These are phyloP conservation scores for Tapirus indicus DNA, from an alignment of 2,797 vertebrate genomes.

Conservation along the genomic window DNA sequence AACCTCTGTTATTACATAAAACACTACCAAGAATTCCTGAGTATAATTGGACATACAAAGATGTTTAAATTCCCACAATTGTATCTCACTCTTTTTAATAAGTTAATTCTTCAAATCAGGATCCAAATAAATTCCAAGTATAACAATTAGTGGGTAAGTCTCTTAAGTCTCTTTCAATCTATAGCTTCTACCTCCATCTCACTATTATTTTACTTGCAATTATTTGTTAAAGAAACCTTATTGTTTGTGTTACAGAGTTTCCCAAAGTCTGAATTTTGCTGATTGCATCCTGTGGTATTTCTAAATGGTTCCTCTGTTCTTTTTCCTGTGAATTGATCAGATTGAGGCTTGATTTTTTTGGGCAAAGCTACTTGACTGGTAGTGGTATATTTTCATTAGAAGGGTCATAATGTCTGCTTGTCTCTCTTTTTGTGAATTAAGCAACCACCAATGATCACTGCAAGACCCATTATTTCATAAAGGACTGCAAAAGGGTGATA, in stretches of 20 bases:
- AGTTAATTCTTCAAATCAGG: not conserved
- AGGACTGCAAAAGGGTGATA: not conserved
- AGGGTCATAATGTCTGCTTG: not conserved
- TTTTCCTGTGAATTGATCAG: not conserved
- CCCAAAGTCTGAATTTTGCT: not conserved
- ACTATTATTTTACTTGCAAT: not conserved
- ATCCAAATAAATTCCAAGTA: not conserved
- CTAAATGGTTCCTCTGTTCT: not conserved
- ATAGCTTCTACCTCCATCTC: not conserved
- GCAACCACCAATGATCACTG: not conserved
- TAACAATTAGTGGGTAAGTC: not conserved
- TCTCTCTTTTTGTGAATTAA: not conserved
- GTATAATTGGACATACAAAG: not conserved
- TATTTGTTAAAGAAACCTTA: not conserved
- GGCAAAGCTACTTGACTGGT: not conserved
- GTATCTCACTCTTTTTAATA: not conserved
- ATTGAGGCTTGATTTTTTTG: not conserved
- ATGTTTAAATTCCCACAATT: not conserved
- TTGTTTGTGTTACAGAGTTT: not conserved
- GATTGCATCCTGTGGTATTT: not conserved
- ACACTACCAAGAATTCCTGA: not conserved
- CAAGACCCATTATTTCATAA: not conserved
- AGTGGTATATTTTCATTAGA: not conserved
- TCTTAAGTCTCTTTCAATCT: not conserved
- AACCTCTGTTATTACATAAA: not conserved